phyloP scores from a whole-genome alignment of 1,140 invertebrate genomes.

The Andrena cerasifolii region DNA sequence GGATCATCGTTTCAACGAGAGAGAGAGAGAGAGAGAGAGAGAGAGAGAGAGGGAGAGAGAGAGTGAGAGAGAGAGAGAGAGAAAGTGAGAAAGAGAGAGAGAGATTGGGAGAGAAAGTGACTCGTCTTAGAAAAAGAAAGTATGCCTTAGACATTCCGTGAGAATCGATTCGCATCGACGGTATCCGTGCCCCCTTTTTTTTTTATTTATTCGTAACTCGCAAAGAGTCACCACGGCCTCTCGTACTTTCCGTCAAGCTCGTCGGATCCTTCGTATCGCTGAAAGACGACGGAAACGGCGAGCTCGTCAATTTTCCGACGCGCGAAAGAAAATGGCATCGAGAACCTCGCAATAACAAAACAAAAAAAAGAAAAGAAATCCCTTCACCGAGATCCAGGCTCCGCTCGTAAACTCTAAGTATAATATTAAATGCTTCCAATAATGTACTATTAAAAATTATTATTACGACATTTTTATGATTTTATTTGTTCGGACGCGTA shows the following conservation, averaged over 20 bases:
- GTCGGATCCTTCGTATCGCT: background rate
- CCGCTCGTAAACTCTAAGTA: constrained; percentile 63
- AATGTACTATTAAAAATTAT: constrained; percentile 75
- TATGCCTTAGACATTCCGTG: constrained; percentile 46
- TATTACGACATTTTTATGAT: constrained; percentile 78
- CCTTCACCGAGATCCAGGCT: constrained; percentile 70
- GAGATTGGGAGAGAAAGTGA: background rate
- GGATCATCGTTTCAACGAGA: background rate
- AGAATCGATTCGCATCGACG: constrained; percentile 13
- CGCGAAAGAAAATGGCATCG: constrained; percentile 44
- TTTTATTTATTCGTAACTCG: constrained; percentile 21
- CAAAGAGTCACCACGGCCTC: constrained; percentile 35
- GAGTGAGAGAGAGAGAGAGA: background rate
- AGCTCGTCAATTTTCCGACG: background rate
- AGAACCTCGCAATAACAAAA: constrained; percentile 59
- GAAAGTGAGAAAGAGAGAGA: too few relatives aligned
- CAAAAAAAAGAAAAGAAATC: constrained; percentile 16
- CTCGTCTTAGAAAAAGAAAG: background rate
- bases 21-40: background rate
- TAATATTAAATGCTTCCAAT: constrained; percentile 81
- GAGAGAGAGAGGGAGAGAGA: background rate
- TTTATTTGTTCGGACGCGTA: constrained; percentile 77
- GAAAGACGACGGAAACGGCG: background rate
- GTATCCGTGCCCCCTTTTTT: background rate
- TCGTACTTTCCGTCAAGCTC: constrained; percentile 36